A percentile compares a stretch with the other conserved stretches of the same genome.
These are phyloP conservation scores for Epinephelus coioides DNA, from an alignment of 2,797 vertebrate genomes.

Conservation along the genomic window DNA sequence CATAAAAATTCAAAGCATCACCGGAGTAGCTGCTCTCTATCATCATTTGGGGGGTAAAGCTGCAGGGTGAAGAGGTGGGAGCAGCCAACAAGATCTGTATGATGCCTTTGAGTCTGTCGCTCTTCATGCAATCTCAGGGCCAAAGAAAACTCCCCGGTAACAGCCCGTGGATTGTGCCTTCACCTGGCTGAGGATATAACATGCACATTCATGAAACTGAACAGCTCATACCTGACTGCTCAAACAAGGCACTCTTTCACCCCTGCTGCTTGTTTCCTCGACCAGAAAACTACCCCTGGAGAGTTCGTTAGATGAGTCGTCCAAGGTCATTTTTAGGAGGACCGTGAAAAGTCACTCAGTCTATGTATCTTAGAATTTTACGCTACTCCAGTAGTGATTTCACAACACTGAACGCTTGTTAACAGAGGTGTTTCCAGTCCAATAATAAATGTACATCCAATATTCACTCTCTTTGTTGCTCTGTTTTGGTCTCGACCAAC, in stretches of 20 bases:
- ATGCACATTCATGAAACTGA: conserved; percentile 76
- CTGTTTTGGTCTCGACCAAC: not conserved
- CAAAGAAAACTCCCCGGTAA: conserved; percentile 81
- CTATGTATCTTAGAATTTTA: conserved; percentile 5
- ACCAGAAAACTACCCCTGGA: conserved; percentile 49
- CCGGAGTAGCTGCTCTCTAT: conserved; percentile 56
- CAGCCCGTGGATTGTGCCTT: conserved; percentile 77
- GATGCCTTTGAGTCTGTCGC: conserved; percentile 71
- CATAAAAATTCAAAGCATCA: conserved; percentile 64
- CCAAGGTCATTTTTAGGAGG: conserved; percentile 45
- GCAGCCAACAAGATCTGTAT: conserved; percentile 61
- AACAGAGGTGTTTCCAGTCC: not conserved
- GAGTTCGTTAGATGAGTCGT: conserved; percentile 54
- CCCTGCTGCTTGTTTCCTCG: conserved; percentile 43
- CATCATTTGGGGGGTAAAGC: conserved; percentile 49
- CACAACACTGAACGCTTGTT: not conserved
- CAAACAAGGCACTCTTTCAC: conserved; percentile 79
- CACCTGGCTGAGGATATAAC: conserved; percentile 76
- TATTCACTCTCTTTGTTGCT: not conserved
- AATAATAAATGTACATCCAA: not conserved
- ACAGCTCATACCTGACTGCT: conserved; percentile 62
- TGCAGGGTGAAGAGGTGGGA: conserved; percentile 35
- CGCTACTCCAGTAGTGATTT: not conserved
- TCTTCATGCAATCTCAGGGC: conserved; percentile 52
- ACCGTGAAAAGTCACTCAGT: conserved; percentile 3